A percentile compares a stretch with the other conserved stretches of the same genome.
phyloP scores from a whole-genome alignment of 2,888 invertebrate genomes.

The Sisyra terminalis region DNA sequence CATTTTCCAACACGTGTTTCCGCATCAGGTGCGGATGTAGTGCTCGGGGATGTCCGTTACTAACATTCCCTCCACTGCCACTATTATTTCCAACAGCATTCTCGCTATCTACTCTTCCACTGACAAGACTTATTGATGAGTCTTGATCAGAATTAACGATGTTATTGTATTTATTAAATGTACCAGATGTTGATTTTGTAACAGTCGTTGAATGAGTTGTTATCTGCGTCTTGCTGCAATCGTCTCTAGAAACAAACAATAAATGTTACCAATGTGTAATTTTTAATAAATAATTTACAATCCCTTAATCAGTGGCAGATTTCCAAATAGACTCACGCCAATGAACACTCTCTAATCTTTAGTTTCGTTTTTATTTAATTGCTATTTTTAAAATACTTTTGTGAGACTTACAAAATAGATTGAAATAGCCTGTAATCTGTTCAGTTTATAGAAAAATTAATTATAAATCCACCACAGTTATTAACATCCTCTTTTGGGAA shows the following conservation, averaged over 20 bases:
- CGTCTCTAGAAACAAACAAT: constrained; percentile 27
- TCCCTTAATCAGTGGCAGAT: too few species aligned
- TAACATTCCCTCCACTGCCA: constrained; percentile 10
- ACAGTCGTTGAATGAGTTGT: too few species aligned
- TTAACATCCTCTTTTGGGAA: too few species aligned
- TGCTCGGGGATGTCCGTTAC: constrained; percentile 10
- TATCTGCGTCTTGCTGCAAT: constrained; percentile 21
- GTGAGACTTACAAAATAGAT: too few species aligned
- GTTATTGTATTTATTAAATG: constrained; percentile 18
- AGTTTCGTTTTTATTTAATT: too few species aligned
- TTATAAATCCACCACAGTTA: too few species aligned
- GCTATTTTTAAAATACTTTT: too few species aligned
- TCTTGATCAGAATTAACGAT: too few species aligned
- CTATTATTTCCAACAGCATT: neutral
- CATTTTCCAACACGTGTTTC: constrained; percentile 17
- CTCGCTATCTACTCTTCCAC: neutral
- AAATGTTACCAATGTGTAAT: neutral
- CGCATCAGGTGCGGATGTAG: constrained; percentile 20
- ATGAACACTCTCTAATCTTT: too few species aligned
- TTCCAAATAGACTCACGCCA: too few species aligned
- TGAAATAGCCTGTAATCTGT: too few species aligned
- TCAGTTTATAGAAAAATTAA: too few species aligned
- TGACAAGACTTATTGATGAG: neutral
- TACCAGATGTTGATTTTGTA: constrained; percentile 26
- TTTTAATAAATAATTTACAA: neutral